phyloP scores from a whole-genome alignment of 2,113 vertebrate species.

The Tachysurus vachellii region DNA sequence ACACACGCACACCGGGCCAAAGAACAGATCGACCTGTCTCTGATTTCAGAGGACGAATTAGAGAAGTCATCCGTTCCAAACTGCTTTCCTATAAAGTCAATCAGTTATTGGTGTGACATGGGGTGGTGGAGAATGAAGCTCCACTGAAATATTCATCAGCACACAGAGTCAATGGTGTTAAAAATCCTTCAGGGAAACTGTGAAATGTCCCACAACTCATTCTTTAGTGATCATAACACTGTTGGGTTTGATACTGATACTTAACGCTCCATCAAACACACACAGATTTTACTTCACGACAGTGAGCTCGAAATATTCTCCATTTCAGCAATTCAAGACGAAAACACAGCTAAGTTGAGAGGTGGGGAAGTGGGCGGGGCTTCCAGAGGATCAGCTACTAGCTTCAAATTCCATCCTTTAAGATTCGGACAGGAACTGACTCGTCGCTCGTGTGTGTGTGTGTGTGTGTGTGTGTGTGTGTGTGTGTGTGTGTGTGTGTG shows the following conservation, averaged over 20 bases:
- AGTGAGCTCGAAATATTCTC: too few relatives aligned
- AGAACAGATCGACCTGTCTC: background rate
- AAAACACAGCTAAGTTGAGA: background rate
- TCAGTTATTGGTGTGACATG: background rate
- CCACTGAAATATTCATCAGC: background rate
- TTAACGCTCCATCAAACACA: too few relatives aligned
- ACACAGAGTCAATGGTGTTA: background rate
- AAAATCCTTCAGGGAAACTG: background rate
- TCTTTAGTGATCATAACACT: background rate
- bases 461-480: background rate
- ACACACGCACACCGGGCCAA: background rate
- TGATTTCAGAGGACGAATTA: background rate
- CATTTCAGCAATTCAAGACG: too few relatives aligned
- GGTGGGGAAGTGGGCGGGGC: background rate
- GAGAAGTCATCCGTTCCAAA: background rate
- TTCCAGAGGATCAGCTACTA: background rate
- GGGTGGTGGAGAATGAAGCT: background rate
- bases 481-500: too few relatives aligned
- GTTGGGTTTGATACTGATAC: background rate
- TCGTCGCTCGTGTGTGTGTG: background rate
- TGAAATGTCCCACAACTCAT: background rate
- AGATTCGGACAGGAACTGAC: background rate
- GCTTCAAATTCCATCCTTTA: background rate
- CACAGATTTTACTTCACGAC: too few relatives aligned
- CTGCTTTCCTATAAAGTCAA: background rate